Evolutionary conservation across 2,888 invertebrate species (phyloP).

Genomic region (Caenorhabditis panamensis): DNA sequence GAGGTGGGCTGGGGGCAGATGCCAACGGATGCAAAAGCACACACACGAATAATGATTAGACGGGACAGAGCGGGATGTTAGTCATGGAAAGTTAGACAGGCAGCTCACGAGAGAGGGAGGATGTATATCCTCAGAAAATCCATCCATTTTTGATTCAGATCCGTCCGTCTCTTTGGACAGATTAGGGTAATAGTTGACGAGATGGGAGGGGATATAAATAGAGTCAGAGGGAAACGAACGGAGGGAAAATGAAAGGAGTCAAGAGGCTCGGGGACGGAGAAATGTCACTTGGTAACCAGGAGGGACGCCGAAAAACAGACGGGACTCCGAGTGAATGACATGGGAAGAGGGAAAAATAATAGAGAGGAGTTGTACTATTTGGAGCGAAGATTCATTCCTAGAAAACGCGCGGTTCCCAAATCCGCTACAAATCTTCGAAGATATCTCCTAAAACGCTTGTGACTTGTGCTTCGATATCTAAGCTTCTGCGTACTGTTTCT

Average conservation of each 20-base stretch:
- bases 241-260: not conserved
- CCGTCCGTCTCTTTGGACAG: constrained; percentile 1
- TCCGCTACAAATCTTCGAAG: too few relatives aligned
- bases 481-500: too few relatives aligned
- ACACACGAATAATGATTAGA: constrained; percentile 35
- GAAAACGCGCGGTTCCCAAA: too few relatives aligned
- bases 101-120: not conserved
- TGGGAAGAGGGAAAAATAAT: not conserved
- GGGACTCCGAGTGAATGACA: not conserved
- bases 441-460: too few relatives aligned
- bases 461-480: too few relatives aligned
- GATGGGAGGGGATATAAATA: constrained; percentile 1
- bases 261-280: not conserved
- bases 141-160: constrained; percentile 46
- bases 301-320: constrained; percentile 8
- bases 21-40: not conserved
- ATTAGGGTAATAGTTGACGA: constrained; percentile 15
- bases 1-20: not conserved
- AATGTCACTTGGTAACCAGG: not conserved
- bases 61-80: not conserved
- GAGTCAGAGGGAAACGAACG: not conserved
- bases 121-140: constrained; percentile 24
- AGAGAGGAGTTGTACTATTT: too few relatives aligned
- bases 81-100: constrained; percentile 1
- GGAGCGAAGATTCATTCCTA: too few relatives aligned